These are phyloP conservation scores for Gandaritis pyraliata DNA, from an alignment of 2,888 invertebrate species.

Conservation along the genomic window DNA sequence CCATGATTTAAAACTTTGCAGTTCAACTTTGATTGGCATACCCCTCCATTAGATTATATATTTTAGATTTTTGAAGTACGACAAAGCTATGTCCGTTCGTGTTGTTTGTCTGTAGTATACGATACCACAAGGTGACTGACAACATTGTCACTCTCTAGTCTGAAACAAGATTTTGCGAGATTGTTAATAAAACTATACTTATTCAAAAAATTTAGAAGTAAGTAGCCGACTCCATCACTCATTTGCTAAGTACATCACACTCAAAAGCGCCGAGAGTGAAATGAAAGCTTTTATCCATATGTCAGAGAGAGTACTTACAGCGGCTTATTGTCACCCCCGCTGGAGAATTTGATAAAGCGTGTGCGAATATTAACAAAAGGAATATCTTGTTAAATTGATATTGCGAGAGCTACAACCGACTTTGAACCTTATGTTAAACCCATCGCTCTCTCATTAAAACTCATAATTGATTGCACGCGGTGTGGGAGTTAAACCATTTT, in stretches of 20 bases:
- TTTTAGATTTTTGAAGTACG: no score
- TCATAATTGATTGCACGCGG: conserved; percentile 59
- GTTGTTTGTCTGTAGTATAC: no score
- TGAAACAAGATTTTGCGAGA: no score
- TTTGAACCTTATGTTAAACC: conserved; percentile 53
- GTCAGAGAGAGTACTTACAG: conserved; percentile 84
- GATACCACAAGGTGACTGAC: no score
- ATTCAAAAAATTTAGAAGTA: conserved; percentile 1
- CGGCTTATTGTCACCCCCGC: conserved; percentile 85
- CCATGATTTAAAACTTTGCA: no score
- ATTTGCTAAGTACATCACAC: conserved; percentile 63
- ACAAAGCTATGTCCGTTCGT: no score
- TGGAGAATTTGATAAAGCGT: conserved; percentile 85
- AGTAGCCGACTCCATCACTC: conserved; percentile 28
- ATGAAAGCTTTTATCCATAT: conserved; percentile 85
- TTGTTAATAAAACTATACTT: neutral
- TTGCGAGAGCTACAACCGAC: conserved; percentile 61
- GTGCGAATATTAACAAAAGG: conserved; percentile 85
- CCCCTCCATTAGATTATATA: no score
- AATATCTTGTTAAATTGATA: conserved; percentile 85
- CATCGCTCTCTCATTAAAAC: conserved; percentile 41
- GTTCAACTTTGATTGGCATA: no score
- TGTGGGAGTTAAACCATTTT: conserved; percentile 64
- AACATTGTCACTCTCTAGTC: no score
- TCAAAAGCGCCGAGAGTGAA: conserved; percentile 82